These are phyloP conservation scores for Trematocara zebra DNA, from an alignment of 2,113 vertebrate genomes.

Conservation along the genomic window DNA sequence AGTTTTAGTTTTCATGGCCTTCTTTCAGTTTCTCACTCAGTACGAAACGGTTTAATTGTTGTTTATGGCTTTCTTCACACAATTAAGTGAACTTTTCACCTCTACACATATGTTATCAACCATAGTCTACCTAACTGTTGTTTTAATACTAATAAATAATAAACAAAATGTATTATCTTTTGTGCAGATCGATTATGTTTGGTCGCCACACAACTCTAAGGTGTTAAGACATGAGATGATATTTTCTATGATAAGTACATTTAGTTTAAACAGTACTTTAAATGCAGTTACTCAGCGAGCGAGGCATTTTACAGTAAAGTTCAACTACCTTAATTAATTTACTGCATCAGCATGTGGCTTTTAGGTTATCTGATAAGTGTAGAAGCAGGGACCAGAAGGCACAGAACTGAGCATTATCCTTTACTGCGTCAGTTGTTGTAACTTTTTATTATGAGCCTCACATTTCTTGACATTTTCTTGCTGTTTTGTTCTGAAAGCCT, in stretches of 20 bases:
- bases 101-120: background rate
- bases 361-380: background rate
- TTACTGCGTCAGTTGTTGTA: background rate
- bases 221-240: background rate
- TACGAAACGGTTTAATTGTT: background rate
- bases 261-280: background rate
- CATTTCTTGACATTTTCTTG: background rate
- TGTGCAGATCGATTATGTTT: background rate
- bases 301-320: background rate
- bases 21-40: background rate
- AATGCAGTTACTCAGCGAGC: background rate
- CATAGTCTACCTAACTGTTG: background rate
- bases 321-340: background rate
- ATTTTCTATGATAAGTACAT: background rate
- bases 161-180: background rate
- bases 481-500: background rate
- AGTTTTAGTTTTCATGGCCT: background rate
- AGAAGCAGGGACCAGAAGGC: background rate
- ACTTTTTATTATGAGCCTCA: background rate
- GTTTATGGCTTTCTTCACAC: background rate
- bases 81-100: background rate
- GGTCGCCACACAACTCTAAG: background rate
- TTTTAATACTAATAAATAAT: background rate
- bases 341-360: background rate
- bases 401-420: background rate